These are phyloP conservation scores for Thymelicus lineola DNA, from an alignment of 2,888 invertebrate genomes.

Conservation along the genomic window DNA sequence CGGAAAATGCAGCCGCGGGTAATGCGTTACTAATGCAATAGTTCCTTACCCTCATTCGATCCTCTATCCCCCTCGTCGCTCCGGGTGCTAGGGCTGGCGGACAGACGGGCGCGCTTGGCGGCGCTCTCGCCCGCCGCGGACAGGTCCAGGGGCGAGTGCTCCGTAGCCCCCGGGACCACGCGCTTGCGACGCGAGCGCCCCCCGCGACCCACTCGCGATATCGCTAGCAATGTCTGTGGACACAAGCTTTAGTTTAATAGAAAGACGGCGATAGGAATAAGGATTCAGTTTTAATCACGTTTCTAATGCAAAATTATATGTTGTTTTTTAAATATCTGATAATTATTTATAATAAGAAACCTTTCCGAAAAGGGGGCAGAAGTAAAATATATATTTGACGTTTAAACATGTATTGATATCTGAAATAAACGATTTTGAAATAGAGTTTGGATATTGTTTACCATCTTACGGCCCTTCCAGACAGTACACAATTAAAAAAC, in stretches of 20 bases:
- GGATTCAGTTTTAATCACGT: too few species aligned
- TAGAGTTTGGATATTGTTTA: too few species aligned
- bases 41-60: slow-evolving; percentile 69
- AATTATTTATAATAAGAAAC: too few species aligned
- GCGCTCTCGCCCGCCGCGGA: slow-evolving; percentile 78
- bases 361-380: too few species aligned
- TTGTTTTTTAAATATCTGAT: too few species aligned
- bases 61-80: slow-evolving; percentile 74
- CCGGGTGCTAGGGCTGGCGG: slow-evolving; percentile 73
- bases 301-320: too few species aligned
- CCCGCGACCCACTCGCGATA: slow-evolving; percentile 71
- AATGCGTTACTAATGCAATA: neutral
- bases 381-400: too few species aligned
- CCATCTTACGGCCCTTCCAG: too few species aligned
- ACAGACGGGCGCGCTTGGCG: slow-evolving; percentile 73
- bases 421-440: too few species aligned
- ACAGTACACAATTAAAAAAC: neutral
- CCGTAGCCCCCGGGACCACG: slow-evolving; percentile 55
- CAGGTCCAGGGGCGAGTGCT: slow-evolving; percentile 76
- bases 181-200: slow-evolving; percentile 74
- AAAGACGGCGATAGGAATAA: too few species aligned
- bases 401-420: too few species aligned
- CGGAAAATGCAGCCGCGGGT: too few species aligned
- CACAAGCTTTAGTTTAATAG: slow-evolving; percentile 3
- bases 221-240: slow-evolving; percentile 69